A percentile compares a stretch with the other conserved stretches of the same genome.
These are phyloP conservation scores for Chalcis sispes DNA, from an alignment of 2,888 invertebrate species.

Conservation along the genomic window DNA sequence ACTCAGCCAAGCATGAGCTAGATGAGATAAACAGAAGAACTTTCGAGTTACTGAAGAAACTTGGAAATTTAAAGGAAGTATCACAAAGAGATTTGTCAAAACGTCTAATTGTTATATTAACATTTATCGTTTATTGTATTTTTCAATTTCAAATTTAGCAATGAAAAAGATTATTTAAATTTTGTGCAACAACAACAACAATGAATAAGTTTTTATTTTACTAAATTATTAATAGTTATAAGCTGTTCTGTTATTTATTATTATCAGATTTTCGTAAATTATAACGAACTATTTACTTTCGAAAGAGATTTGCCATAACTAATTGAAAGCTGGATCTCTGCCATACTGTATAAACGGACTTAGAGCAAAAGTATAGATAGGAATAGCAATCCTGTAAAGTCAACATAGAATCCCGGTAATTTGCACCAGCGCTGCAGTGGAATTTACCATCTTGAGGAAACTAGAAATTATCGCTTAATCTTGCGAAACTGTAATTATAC, in stretches of 20 bases:
- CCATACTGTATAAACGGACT: conserved; percentile 18
- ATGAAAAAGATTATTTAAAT: too few species aligned
- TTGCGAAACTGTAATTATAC: conserved; percentile 36
- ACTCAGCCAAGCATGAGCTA: too few species aligned
- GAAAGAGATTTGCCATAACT: conserved; percentile 30
- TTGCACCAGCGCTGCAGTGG: conserved; percentile 22
- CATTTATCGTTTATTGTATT: too few species aligned
- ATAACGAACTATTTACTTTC: conserved; percentile 14
- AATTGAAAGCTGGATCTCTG: conserved; percentile 37
- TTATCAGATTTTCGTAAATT: too few species aligned
- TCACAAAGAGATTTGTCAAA: too few species aligned
- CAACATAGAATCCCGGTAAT: conserved; percentile 43
- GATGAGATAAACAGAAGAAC: too few species aligned
- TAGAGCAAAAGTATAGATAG: conserved; percentile 32
- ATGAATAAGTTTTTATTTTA: not conserved
- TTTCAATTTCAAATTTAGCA: too few species aligned
- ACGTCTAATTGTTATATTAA: too few species aligned
- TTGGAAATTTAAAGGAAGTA: too few species aligned
- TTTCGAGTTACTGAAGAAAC: too few species aligned
- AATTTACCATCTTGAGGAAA: conserved; percentile 47
- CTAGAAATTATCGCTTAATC: conserved; percentile 45
- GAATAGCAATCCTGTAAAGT: conserved; percentile 42
- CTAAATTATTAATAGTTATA: too few species aligned
- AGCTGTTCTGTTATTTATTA: too few species aligned
- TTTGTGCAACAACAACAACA: not conserved